Evolutionary conservation across 2,888 invertebrate genomes (phyloP).

Genomic region (Sinotaia quadrata): DNA sequence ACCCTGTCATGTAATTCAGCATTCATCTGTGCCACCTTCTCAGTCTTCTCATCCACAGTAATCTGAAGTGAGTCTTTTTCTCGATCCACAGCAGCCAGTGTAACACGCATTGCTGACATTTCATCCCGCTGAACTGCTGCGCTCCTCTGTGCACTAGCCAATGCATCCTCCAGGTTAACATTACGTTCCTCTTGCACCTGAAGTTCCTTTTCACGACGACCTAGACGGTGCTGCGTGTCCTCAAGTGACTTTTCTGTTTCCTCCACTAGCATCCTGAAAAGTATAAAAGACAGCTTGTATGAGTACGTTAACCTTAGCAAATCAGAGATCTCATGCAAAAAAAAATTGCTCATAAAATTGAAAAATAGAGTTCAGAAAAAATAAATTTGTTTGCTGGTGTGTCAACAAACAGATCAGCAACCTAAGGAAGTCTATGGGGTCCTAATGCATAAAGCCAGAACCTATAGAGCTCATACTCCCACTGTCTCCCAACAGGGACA

Average conservation of each 20-base stretch:
- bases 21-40: conserved; percentile 61
- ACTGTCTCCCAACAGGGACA: too few species aligned
- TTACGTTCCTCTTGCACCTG: conserved; percentile 58
- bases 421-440: too few species aligned
- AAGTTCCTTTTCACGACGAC: conserved; percentile 63
- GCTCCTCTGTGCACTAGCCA: conserved; percentile 39
- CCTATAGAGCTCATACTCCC: too few species aligned
- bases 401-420: too few species aligned
- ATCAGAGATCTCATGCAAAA: too few species aligned
- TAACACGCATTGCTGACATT: conserved; percentile 56
- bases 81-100: conserved; percentile 65
- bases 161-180: conserved; percentile 58
- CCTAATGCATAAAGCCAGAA: too few species aligned
- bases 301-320: too few species aligned
- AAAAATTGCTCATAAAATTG: too few species aligned
- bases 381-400: too few species aligned
- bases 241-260: conserved; percentile 67
- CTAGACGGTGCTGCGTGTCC: conserved; percentile 62
- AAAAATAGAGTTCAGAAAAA: too few species aligned
- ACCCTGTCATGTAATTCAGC: conserved; percentile 63
- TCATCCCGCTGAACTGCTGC: conserved; percentile 57
- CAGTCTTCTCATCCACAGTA: conserved; percentile 69
- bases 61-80: conserved; percentile 70
- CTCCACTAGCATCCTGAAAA: conserved; percentile 69
- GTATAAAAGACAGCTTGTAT: too few species aligned